Evolutionary conservation across 2,888 invertebrate genomes (phyloP), one percentile per base, ranked within the genome.

Genomic region (Morpho helenor): DNA sequence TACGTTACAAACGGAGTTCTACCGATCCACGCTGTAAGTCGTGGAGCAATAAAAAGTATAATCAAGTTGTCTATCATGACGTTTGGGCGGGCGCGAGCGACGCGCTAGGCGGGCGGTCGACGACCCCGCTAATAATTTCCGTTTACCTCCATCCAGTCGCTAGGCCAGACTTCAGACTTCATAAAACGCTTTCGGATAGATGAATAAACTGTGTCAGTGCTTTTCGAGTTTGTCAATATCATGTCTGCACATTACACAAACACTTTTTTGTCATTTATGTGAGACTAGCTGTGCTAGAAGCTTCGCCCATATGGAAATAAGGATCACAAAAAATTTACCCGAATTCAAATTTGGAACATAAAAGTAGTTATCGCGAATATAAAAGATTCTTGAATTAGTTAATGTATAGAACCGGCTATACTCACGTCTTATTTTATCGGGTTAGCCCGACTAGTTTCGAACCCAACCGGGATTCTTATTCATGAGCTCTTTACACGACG

Each of bases 111-210:
- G 64, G 68, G 66, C 70, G 73, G 72, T 73, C 76, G 78, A 71
- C 67, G 82, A 80, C 81, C 87, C 65, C 79, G 76, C 78, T 88
- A 88, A 86, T 87, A 87, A 87, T 85, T 87, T 88, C 87, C 88
- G 84, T 75, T 75, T 84, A 84, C 85, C 85, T 82, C 76, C 74
- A 80, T 76, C 76, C 76, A 75, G 77, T 80, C 81, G 73, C 72
- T 75, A 75, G 74, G 69, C 75, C 69, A 72, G 74, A 67, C 72
- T 66, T 53, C 22, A 70, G 63, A 60, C 62, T 68, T 57, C 58
- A 56, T 49, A 57, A 43, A 60, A 52, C 56, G 59, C 59, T 22
- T 53, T 53, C n/a, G 47, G 45, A 45, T 45, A 6, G 45, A 52
- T 16, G 43, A 42, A 43, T 54, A 43, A 23, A 10, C 48, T 54